phyloP scores from a whole-genome alignment of 2,113 vertebrate genomes.

The Hippocampus barbouri region DNA sequence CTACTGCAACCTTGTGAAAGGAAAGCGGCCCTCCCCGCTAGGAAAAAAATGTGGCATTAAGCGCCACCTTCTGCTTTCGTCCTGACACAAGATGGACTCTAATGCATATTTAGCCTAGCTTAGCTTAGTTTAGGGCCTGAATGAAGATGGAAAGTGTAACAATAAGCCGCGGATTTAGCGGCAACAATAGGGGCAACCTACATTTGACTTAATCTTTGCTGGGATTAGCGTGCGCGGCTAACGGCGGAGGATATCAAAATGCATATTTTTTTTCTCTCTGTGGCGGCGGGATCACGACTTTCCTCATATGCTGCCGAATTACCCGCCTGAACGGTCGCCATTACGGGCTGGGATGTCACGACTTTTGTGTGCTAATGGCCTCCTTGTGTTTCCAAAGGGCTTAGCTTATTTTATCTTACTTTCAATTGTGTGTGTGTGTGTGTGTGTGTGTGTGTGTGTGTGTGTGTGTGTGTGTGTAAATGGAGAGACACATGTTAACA shows the following conservation, averaged over 20 bases:
- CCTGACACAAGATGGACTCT: constrained; percentile 67
- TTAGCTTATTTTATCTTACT: constrained; percentile 10
- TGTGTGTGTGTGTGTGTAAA: not conserved
- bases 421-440: not conserved
- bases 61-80: constrained; percentile 67
- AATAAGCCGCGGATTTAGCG: constrained; percentile 71
- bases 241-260: constrained; percentile 68
- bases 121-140: constrained; percentile 41
- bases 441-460: not conserved
- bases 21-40: not conserved
- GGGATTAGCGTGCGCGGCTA: constrained; percentile 69
- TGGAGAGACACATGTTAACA: not conserved
- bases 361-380: constrained; percentile 59
- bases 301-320: constrained; percentile 71
- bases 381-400: constrained; percentile 52
- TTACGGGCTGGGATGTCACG: constrained; percentile 55
- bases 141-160: constrained; percentile 73
- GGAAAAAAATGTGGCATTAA: not conserved
- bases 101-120: constrained; percentile 62
- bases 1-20: not conserved
- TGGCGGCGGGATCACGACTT: constrained; percentile 63
- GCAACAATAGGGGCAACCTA: constrained; percentile 72
- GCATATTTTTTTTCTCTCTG: constrained; percentile 38
- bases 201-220: constrained; percentile 73
- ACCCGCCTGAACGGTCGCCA: constrained; percentile 52